These are phyloP conservation scores for Scomber scombrus DNA, from an alignment of 2,113 vertebrate genomes.

Conservation along the genomic window DNA sequence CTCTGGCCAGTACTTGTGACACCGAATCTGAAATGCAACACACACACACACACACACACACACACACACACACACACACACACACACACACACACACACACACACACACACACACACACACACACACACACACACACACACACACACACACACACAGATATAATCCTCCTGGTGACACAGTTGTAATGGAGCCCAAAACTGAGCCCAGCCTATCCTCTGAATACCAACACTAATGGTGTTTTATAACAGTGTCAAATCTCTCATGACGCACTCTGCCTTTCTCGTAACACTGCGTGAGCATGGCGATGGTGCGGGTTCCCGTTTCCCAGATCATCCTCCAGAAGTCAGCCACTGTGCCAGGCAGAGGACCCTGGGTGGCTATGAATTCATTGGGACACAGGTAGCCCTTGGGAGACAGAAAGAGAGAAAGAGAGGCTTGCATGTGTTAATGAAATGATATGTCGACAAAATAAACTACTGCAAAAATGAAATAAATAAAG, in stretches of 20 bases:
- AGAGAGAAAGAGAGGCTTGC: background rate
- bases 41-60: slow-evolving; percentile 19
- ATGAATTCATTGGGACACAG: slow-evolving; percentile 99
- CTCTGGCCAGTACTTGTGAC: slow-evolving; percentile 99
- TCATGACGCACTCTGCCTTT: slow-evolving; percentile 92
- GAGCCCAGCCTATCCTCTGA: slow-evolving; percentile 4
- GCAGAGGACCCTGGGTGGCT: slow-evolving; percentile 96
- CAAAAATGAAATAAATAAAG: too few species aligned
- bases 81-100: background rate
- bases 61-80: slow-evolving; percentile 28
- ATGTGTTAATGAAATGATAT: background rate
- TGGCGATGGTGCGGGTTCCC: slow-evolving; percentile 93
- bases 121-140: too few species aligned
- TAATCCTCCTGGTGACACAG: slow-evolving; percentile 1
- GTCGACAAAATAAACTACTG: too few species aligned
- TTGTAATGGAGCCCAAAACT: slow-evolving; percentile 4
- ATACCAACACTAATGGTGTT: slow-evolving; percentile 15
- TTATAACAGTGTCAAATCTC: slow-evolving; percentile 26
- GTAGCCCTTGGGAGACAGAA: slow-evolving; percentile 87
- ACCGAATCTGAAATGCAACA: slow-evolving; percentile 90
- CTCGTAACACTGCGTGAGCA: slow-evolving; percentile 98
- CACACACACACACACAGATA: background rate
- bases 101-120: too few species aligned
- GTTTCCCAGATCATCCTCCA: slow-evolving; percentile 99
- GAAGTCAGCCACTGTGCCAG: slow-evolving; percentile 97